A percentile compares a stretch with the other conserved stretches of the same genome.
phyloP scores from a whole-genome alignment of 2,797 vertebrate species.

The Mallotus villosus region DNA sequence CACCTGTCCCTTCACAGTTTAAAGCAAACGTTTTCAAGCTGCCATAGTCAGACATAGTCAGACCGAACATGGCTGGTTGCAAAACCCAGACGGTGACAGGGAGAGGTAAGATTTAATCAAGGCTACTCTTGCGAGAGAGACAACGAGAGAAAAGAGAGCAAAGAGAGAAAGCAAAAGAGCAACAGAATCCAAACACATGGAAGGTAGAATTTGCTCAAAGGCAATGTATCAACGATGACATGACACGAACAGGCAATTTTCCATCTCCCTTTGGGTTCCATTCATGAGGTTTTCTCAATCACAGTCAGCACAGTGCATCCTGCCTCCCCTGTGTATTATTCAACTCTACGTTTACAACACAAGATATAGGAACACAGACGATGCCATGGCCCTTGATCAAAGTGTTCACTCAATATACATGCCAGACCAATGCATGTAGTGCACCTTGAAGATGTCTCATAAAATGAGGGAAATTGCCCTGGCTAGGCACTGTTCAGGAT shows the following conservation, averaged over 20 bases:
- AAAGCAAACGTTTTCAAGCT: not conserved
- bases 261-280: not conserved
- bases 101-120: too few relatives aligned
- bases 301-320: not conserved
- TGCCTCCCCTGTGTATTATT: not conserved
- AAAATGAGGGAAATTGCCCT: not conserved
- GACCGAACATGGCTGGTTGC: not conserved
- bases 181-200: not conserved
- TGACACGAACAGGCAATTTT: not conserved
- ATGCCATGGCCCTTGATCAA: not conserved
- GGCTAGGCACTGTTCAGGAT: not conserved
- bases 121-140: not conserved
- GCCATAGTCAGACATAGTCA: not conserved
- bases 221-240: not conserved
- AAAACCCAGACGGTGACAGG: not conserved
- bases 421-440: not conserved
- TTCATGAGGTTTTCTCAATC: not conserved
- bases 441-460: not conserved
- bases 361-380: too few relatives aligned
- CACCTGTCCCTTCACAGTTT: not conserved
- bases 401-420: not conserved
- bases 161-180: not conserved
- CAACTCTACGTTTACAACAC: too few relatives aligned
- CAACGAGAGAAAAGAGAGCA: not conserved
- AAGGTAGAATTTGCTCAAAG: not conserved